Evolutionary conservation across 1,140 invertebrate species (phyloP).

Genomic region (Galleria mellonella): DNA sequence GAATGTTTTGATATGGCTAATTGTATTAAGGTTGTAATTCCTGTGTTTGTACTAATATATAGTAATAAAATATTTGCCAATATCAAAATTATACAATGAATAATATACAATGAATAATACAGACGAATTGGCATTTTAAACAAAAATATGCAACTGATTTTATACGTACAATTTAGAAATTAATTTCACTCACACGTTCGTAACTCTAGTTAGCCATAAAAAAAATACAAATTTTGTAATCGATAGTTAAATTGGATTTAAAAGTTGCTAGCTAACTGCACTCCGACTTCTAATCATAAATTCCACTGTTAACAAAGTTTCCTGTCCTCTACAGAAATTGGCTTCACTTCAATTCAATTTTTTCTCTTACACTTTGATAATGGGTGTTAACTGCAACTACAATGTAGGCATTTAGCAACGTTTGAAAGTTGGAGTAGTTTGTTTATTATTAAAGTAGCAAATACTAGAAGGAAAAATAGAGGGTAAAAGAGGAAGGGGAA

Average conservation of each 20-base stretch:
- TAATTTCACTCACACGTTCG: background rate
- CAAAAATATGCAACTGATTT: too few relatives aligned
- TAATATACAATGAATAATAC: too few relatives aligned
- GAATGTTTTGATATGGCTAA: too few relatives aligned
- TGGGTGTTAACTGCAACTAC: conserved; percentile 12
- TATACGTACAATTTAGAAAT: too few relatives aligned
- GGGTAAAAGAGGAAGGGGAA: too few relatives aligned
- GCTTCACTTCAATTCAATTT: conserved; percentile 17
- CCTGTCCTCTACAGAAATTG: conserved; percentile 26
- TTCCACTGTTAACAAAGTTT: conserved; percentile 27
- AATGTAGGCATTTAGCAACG: conserved; percentile 2
- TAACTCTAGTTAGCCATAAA: background rate
- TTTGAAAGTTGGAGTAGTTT: background rate
- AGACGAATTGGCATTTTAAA: too few relatives aligned
- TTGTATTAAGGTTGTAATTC: too few relatives aligned
- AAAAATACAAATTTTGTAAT: conserved; percentile 9
- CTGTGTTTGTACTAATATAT: too few relatives aligned
- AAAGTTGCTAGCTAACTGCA: conserved; percentile 15
- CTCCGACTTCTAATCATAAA: conserved; percentile 26
- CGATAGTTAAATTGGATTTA: conserved; percentile 19
- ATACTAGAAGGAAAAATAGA: too few relatives aligned
- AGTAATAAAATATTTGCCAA: too few relatives aligned
- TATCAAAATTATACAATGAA: too few relatives aligned
- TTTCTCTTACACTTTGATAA: conserved; percentile 13
- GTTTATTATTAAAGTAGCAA: conserved; percentile 8